phyloP scores from a whole-genome alignment of 2,113 vertebrate species.

The Hippocampus comes region DNA sequence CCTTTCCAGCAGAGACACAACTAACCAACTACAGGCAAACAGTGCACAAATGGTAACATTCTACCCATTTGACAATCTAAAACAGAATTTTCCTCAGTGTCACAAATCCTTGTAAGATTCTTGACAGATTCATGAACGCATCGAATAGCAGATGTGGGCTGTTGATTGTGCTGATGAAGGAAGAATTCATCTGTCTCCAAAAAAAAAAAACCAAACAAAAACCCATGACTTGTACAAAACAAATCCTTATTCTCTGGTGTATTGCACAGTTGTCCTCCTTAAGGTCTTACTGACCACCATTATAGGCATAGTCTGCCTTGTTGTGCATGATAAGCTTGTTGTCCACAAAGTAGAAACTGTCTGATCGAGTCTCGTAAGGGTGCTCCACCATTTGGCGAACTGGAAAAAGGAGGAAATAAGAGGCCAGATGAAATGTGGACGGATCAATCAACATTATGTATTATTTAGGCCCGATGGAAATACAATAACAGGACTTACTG shows the following conservation, averaged over 20 bases:
- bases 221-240: conserved; percentile 17
- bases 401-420: conserved; percentile 44
- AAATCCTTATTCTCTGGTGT: conserved; percentile 15
- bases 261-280: conserved; percentile 33
- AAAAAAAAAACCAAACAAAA: not conserved
- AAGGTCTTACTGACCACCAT: conserved; percentile 84
- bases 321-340: conserved; percentile 99
- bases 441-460: not conserved
- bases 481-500: conserved; percentile 75
- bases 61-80: not conserved
- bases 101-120: conserved; percentile 23
- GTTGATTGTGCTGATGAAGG: conserved; percentile 21
- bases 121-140: conserved; percentile 27
- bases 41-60: conserved; percentile 4
- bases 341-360: conserved; percentile 99
- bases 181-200: conserved; percentile 23
- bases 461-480: not conserved
- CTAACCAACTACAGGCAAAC: conserved; percentile 38
- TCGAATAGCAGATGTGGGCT: conserved; percentile 40
- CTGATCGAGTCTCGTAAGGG: conserved; percentile 94
- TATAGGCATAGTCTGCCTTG: conserved; percentile 98
- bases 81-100: conserved; percentile 30
- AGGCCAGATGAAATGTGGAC: not conserved
- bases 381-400: conserved; percentile 93
- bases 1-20: conserved; percentile 62